phyloP scores from a whole-genome alignment of 2,113 vertebrate genomes.

The Micronycteris hirsuta region DNA sequence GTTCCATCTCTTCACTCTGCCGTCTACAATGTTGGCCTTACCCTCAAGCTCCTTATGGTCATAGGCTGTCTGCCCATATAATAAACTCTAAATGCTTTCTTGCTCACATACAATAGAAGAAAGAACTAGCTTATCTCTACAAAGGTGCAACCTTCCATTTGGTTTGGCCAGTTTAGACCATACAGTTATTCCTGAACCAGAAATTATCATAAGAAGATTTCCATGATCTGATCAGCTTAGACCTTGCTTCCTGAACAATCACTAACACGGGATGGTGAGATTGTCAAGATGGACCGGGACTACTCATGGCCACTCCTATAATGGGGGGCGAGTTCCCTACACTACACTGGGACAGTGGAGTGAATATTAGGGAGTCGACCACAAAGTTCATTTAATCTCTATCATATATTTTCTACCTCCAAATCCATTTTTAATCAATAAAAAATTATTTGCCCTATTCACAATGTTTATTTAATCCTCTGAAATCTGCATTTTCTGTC shows the following conservation, averaged over 20 bases:
- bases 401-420: not conserved
- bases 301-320: not conserved
- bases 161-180: not conserved
- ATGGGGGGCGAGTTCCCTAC: not conserved
- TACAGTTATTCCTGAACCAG: not conserved
- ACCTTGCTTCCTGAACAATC: not conserved
- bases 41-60: not conserved
- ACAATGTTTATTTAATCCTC: not conserved
- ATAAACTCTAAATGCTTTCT: not conserved
- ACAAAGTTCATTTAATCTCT: not conserved
- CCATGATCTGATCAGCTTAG: not conserved
- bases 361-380: not conserved
- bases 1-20: not conserved
- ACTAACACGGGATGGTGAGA: not conserved
- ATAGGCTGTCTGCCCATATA: not conserved
- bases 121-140: not conserved
- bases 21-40: not conserved
- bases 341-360: not conserved
- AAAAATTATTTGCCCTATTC: not conserved
- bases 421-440: not conserved
- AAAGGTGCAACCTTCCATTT: not conserved
- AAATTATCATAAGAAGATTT: not conserved
- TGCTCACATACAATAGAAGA: not conserved
- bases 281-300: not conserved
- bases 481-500: not conserved